Conservation (phyloP, 2,797 vertebrate genomes). For the Peromyscus eremicus region DNA sequence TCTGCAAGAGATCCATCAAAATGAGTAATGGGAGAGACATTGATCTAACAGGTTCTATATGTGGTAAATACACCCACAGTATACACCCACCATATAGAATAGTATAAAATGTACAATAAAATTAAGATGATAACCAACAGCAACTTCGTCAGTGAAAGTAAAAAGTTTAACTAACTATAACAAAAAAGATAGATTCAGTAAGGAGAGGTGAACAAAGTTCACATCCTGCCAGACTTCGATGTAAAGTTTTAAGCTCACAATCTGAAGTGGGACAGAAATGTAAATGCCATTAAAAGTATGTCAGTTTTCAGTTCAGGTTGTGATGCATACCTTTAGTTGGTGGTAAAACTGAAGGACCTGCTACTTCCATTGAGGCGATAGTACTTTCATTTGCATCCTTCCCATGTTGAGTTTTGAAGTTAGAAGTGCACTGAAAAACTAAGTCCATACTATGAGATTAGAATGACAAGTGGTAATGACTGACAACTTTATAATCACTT, state of each 20-base stretch:
- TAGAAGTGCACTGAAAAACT: not conserved
- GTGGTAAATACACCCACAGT: not conserved
- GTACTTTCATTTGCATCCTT: not conserved
- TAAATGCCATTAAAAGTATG: not conserved
- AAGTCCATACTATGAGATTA: not conserved
- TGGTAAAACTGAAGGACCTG: not conserved
- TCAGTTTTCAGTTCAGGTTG: not conserved
- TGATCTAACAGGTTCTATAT: not conserved
- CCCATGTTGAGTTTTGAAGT: not conserved
- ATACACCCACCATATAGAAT: not conserved
- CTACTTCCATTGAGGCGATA: not conserved
- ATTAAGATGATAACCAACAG: not conserved
- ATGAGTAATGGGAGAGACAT: not conserved
- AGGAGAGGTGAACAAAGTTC: not conserved
- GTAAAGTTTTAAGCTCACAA: not conserved
- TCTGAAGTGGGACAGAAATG: not conserved
- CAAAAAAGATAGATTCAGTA: not conserved
- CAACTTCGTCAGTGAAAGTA: not conserved
- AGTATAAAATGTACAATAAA: not conserved
- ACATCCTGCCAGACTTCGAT: not conserved
- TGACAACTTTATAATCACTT: not conserved
- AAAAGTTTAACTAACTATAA: not conserved
- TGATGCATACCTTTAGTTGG: not conserved
- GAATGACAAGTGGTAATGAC: not conserved
- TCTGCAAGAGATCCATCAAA: not conserved